Evolutionary conservation across 1,140 invertebrate species (phyloP).

Genomic region (Diuraphis noxia): DNA sequence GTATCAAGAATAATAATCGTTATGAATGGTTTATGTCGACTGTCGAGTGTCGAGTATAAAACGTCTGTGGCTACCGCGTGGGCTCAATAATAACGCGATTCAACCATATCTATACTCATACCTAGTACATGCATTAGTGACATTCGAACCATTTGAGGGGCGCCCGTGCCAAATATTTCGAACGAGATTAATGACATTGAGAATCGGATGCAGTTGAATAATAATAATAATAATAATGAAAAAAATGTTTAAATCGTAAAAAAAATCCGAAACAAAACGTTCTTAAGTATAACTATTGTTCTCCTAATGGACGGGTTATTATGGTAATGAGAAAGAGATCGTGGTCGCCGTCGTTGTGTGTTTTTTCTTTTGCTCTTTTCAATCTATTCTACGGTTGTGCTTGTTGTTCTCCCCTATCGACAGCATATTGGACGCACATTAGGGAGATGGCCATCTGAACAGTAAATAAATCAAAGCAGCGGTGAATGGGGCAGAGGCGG

Average conservation of each 20-base stretch:
- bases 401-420: slow-evolving; percentile 45
- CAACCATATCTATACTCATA: neutral
- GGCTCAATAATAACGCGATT: neutral
- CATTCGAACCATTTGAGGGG: neutral
- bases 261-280: slow-evolving; percentile 32
- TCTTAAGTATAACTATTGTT: slow-evolving; percentile 50
- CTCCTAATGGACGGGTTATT: slow-evolving; percentile 51
- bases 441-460: slow-evolving; percentile 52
- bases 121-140: no score
- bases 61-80: neutral
- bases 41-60: neutral
- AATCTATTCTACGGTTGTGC: slow-evolving; percentile 5
- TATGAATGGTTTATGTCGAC: neutral
- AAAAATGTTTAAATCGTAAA: slow-evolving; percentile 12
- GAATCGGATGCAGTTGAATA: neutral
- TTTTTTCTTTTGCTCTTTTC: slow-evolving; percentile 33
- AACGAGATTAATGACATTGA: slow-evolving; percentile 46
- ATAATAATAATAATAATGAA: neutral
- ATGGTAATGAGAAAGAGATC: slow-evolving; percentile 51
- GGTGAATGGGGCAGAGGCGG: slow-evolving; percentile 43
- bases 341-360: slow-evolving; percentile 20
- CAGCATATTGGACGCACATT: slow-evolving; percentile 42
- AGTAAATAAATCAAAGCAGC: slow-evolving; percentile 53
- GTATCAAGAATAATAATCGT: neutral
- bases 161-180: slow-evolving; percentile 30